These are phyloP conservation scores for Catocala sponsa DNA, from an alignment of 2,888 invertebrate genomes.

Conservation along the genomic window DNA sequence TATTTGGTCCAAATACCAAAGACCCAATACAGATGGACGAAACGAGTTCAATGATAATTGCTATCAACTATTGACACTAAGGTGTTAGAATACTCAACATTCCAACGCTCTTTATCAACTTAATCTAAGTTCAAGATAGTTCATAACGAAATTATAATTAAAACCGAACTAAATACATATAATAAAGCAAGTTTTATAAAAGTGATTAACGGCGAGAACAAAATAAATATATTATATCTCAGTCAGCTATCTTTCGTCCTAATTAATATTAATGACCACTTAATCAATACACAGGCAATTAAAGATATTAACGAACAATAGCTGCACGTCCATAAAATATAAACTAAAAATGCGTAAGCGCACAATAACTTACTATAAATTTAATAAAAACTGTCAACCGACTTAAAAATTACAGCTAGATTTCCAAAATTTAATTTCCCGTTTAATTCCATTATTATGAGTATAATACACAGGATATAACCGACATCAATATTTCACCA, in stretches of 20 bases:
- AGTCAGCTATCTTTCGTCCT: background rate
- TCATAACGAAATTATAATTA: too few relatives aligned
- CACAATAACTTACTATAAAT: background rate
- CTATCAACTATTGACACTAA: too few relatives aligned
- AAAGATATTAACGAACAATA: background rate
- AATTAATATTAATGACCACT: constrained; percentile 3
- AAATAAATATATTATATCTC: background rate
- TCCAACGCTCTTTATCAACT: too few relatives aligned
- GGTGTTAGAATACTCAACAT: too few relatives aligned
- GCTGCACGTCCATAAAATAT: constrained; percentile 2
- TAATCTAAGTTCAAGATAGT: too few relatives aligned
- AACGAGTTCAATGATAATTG: too few relatives aligned
- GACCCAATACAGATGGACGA: too few relatives aligned
- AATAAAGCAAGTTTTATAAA: background rate
- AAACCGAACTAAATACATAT: too few relatives aligned
- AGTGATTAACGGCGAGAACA: background rate
- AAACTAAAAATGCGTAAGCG: background rate
- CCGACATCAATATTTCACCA: too few relatives aligned
- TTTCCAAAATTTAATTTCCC: background rate
- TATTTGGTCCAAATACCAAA: too few relatives aligned
- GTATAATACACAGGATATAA: background rate
- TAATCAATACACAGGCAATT: background rate
- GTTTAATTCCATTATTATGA: background rate
- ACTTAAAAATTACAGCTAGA: background rate
- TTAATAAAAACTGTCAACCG: background rate